These are phyloP conservation scores for Carduelis carduelis DNA, from an alignment of 2,797 vertebrate species.

Conservation along the genomic window DNA sequence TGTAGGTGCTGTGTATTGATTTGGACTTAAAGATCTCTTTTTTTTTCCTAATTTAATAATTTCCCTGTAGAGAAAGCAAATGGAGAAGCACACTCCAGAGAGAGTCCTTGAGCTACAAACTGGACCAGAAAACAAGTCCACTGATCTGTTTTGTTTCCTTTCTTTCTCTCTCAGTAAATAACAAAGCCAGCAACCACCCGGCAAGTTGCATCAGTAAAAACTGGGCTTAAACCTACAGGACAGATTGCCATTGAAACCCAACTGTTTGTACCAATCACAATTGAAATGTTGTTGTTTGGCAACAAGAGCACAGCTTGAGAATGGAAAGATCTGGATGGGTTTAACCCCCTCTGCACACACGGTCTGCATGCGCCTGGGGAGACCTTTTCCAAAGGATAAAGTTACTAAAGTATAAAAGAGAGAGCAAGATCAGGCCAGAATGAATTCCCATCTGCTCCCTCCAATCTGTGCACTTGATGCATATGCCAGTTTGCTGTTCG, in stretches of 20 bases:
- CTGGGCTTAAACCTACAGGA: conserved; percentile 6
- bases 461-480: conserved; percentile 46
- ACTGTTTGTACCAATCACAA: conserved; percentile 56
- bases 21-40: conserved; percentile 27
- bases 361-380: not conserved
- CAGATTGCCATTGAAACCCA: conserved; percentile 61
- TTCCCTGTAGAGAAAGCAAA: not conserved
- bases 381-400: conserved; percentile 41
- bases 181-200: not conserved
- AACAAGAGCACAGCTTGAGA: conserved; percentile 47
- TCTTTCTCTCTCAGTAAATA: not conserved
- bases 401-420: conserved; percentile 41
- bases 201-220: conserved; percentile 31
- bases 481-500: conserved; percentile 53
- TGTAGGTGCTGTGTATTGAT: not conserved
- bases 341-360: not conserved
- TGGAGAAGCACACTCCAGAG: not conserved
- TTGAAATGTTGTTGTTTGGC: conserved; percentile 66
- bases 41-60: conserved; percentile 6
- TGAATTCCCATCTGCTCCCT: conserved; percentile 63
- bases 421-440: conserved; percentile 41
- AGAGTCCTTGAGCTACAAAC: not conserved
- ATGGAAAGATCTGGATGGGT: conserved; percentile 23
- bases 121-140: not conserved
- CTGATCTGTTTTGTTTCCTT: not conserved